Evolutionary conservation across 2,888 invertebrate species (phyloP).

Genomic region (Pasiphila rectangulata): DNA sequence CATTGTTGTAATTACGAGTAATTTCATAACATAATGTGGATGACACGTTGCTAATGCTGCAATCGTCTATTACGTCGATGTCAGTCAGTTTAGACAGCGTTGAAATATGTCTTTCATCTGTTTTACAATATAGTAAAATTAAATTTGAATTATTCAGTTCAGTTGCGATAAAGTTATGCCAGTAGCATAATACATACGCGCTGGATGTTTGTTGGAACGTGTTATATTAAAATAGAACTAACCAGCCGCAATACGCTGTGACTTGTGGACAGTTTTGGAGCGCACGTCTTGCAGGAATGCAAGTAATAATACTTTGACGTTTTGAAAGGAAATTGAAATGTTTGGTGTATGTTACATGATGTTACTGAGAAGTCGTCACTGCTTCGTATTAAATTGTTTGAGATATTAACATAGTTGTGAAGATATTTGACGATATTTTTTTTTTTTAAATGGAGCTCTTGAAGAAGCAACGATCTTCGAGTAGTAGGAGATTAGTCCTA

Average conservation of each 20-base stretch:
- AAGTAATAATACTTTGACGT: neutral
- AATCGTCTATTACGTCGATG: no score
- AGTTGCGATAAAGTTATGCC: neutral
- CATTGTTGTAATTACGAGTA: no score
- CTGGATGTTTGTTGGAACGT: slow-evolving; percentile 30
- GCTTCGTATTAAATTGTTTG: no score
- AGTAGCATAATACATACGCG: slow-evolving; percentile 23
- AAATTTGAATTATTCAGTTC: neutral
- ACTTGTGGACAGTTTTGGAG: slow-evolving; percentile 31
- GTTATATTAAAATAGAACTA: slow-evolving; percentile 42
- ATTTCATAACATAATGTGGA: neutral
- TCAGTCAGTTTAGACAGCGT: no score
- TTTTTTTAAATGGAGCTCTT: no score
- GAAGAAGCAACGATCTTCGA: no score
- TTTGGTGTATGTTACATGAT: neutral
- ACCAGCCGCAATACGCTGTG: slow-evolving; percentile 42
- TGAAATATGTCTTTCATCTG: neutral
- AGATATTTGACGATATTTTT: no score
- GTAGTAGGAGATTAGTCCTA: no score
- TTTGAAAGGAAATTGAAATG: neutral
- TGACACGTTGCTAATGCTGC: no score
- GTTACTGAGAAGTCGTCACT: no score
- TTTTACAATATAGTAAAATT: no score
- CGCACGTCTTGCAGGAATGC: slow-evolving; percentile 3
- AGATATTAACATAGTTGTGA: no score